Evolutionary conservation across 2,113 vertebrate species (phyloP), one percentile per base, ranked within the genome.

Genomic region (Urocynchramus pylzowi): DNA sequence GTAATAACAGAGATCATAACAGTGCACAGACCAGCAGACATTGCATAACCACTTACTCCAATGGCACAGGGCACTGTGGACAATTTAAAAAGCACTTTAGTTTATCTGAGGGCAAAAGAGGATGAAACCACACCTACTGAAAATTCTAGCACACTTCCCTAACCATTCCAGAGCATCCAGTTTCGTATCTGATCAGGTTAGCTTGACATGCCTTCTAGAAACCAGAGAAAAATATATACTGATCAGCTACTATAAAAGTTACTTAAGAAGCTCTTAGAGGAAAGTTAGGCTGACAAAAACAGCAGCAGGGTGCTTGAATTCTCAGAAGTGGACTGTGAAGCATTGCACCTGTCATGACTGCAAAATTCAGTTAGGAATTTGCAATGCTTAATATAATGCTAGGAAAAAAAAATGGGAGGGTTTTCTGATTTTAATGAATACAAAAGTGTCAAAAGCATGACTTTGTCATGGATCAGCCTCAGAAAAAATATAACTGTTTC

Each of bases 121-220:
- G 13, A 49, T 95, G 30, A 85, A 86, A 50, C 12, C 13, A 26
- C 39, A 52, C 7, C 23, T 59, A 18, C 1, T 67, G 63, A 90
- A 92, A 93, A 74, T 73, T 89, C 67, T 90, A 74, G 28, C 54
- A 50, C 41, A 61, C 2, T 18, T 75, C 65, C 49, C 56, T 70
- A 60, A 53, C n/a, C 56, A 41, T 59, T 89, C 30, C 41, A 26
- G 71, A 79, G 13, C 56, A 73, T 54, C 17, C 70, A 59, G 50
- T 63, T 85, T 74, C 50, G 13, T 65, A 35, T 53, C 52, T 82
- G 42, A 54, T 93, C 57, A 87, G 81, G 78, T 96, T 85, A 94
- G 33, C 69, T 65, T 94, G 95, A 94, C 93, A 89, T 70, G 63
- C 9, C 37, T 94, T 95, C 91, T 87, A 47, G 47, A 87, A 87